Evolutionary conservation across 2,888 invertebrate genomes (phyloP).

Genomic region (Drosophila planitibia): DNA sequence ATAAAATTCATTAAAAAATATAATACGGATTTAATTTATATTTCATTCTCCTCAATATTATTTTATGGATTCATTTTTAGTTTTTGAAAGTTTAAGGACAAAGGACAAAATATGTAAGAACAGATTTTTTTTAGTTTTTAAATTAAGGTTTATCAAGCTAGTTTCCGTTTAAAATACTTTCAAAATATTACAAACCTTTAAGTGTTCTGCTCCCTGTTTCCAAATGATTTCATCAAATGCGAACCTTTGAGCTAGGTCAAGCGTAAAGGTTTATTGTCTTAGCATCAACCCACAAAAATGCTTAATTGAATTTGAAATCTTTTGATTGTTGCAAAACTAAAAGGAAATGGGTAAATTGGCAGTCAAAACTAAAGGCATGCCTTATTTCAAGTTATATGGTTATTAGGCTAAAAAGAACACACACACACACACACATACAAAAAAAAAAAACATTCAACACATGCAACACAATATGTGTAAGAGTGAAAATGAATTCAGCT

Average conservation of each 20-base stretch:
- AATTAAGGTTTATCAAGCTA: not conserved
- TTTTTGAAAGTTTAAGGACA: not conserved
- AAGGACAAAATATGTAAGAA: not conserved
- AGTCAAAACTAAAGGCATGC: constrained; percentile 38
- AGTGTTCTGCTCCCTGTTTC: constrained; percentile 9
- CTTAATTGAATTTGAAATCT: constrained; percentile 57
- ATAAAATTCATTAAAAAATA: not conserved
- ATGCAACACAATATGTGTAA: constrained; percentile 5
- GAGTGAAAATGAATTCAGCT: constrained; percentile 39
- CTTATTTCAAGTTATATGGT: constrained; percentile 32
- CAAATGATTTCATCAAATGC: constrained; percentile 23
- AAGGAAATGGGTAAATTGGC: constrained; percentile 63
- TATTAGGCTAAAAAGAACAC: constrained; percentile 12
- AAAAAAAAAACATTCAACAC: not conserved
- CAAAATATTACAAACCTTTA: not conserved
- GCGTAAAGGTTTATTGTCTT: constrained; percentile 27
- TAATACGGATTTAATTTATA: not conserved
- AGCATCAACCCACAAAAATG: constrained; percentile 54
- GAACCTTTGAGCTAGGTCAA: constrained; percentile 19
- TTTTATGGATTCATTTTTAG: not conserved
- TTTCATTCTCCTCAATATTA: not conserved
- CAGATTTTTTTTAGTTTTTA: not conserved
- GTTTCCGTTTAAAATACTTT: not conserved
- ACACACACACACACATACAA: constrained; percentile 3
- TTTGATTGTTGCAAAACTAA: constrained; percentile 48